These are phyloP conservation scores for Callyntrura sp. DNA, from an alignment of 2,888 invertebrate genomes.

Conservation along the genomic window DNA sequence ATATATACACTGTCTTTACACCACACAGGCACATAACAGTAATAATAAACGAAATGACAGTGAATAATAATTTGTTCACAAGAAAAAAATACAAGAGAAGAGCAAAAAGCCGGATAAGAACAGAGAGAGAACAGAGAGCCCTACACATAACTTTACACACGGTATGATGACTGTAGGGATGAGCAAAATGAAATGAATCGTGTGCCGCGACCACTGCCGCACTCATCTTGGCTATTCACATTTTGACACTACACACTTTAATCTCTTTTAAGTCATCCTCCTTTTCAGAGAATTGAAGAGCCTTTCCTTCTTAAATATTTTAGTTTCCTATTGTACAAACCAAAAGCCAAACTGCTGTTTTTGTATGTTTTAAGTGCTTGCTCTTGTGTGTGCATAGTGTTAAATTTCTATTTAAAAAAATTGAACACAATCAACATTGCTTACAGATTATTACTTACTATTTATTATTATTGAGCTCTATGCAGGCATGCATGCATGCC, in stretches of 20 bases:
- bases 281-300: slow-evolving; percentile 31
- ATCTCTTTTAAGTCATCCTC: slow-evolving; percentile 66
- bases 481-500: slow-evolving; percentile 52
- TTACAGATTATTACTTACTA: not conserved
- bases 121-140: not conserved
- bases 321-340: no score
- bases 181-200: slow-evolving; percentile 67
- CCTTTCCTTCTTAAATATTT: not conserved
- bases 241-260: slow-evolving; percentile 63
- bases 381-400: slow-evolving; percentile 24
- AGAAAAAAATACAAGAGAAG: slow-evolving; percentile 25
- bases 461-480: slow-evolving; percentile 37
- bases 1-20: not conserved
- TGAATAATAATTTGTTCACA: slow-evolving; percentile 64
- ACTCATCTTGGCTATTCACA: slow-evolving; percentile 44
- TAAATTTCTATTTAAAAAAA: slow-evolving; percentile 32
- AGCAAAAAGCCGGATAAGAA: not conserved
- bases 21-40: slow-evolving; percentile 36
- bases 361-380: slow-evolving; percentile 45
- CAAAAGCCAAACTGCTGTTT: slow-evolving; percentile 45
- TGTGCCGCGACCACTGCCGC: slow-evolving; percentile 66
- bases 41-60: slow-evolving; percentile 62
- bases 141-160: no score
- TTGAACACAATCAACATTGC: not conserved
- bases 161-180: slow-evolving; percentile 31